Evolutionary conservation across 2,888 invertebrate genomes (phyloP), one percentile per base, ranked within the genome.

Genomic region (Lycophotia porphyrea): DNA sequence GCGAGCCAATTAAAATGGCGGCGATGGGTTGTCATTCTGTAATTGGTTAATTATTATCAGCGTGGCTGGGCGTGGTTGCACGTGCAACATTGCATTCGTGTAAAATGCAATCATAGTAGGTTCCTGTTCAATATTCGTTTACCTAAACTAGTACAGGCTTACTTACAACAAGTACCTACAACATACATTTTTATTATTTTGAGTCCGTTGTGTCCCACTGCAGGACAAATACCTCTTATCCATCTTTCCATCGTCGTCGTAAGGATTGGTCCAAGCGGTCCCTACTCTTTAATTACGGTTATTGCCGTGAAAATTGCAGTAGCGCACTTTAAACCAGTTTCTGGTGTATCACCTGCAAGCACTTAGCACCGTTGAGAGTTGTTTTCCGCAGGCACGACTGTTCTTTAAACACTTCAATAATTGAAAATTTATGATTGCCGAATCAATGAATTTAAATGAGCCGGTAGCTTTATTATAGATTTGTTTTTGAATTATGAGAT

Each of bases 21-120:
- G 92, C 93, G 92, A 92, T 93, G 90, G 91, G 92, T 93, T 95
- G 95, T 95, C 95, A 95, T 93, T 93, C 90, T 90, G 92, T 95
- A 96, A 96, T 96, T 96, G 96, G 96, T 94, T 95, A 95, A 95
- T 96, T 95, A 96, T 96, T 95, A 95, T 94, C 94, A 91, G 93
- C 89, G 81, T 81, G 85, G 77, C 77, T 90, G 93, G 96, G 96
- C 94, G 96, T 92, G 93, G 94, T 89, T 87, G 88, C 90, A 91
- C 91, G 90, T 92, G 92, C 91, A 86, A 44, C 61, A 65, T 74
- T 74, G 78, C 86, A 91, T 80, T 73, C 55, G 64, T 66, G 74
- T 74, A 64, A 79, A 84, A 84, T 83, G 78, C 79, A 84, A 82
- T 80, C 78, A 77, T 70, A 71, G 82, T 71, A 78, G 74, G 76